These are phyloP conservation scores for Ploceus nigricollis DNA, from an alignment of 2,113 vertebrate genomes.

Conservation along the genomic window DNA sequence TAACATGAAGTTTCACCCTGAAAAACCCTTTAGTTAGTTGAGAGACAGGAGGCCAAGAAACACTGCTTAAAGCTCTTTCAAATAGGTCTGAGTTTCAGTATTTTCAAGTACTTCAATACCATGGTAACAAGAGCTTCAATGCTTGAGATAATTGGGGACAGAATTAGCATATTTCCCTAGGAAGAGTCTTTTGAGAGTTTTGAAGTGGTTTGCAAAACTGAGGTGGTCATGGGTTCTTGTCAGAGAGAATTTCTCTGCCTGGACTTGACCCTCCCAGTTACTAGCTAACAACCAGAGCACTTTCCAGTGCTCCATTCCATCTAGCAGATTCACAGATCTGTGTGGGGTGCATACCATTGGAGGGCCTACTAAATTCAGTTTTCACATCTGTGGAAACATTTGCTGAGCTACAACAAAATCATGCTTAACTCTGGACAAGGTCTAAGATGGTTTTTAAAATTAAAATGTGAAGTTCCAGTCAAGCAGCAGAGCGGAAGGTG, in stretches of 20 bases:
- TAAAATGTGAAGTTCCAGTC: background rate
- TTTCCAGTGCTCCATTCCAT: background rate
- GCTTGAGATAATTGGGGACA: background rate
- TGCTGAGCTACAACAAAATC: background rate
- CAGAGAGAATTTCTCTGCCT: background rate
- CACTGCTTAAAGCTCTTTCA: background rate
- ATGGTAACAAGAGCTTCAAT: slow-evolving; percentile 1
- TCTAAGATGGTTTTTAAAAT: background rate
- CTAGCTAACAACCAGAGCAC: background rate
- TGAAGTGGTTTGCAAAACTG: background rate
- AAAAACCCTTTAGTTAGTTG: background rate
- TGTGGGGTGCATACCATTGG: background rate
- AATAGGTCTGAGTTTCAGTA: background rate
- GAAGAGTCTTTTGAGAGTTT: background rate
- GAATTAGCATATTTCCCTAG: background rate
- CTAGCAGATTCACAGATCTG: background rate
- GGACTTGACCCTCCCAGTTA: background rate
- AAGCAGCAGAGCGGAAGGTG: background rate
- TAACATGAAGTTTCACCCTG: background rate
- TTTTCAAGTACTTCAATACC: background rate
- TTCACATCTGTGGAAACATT: background rate
- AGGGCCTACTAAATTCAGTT: background rate
- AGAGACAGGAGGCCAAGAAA: background rate
- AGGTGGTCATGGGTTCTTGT: background rate
- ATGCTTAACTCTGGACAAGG: background rate